Conservation (phyloP, 2,888 invertebrate genomes). For the Eustalomyia histrio region DNA sequence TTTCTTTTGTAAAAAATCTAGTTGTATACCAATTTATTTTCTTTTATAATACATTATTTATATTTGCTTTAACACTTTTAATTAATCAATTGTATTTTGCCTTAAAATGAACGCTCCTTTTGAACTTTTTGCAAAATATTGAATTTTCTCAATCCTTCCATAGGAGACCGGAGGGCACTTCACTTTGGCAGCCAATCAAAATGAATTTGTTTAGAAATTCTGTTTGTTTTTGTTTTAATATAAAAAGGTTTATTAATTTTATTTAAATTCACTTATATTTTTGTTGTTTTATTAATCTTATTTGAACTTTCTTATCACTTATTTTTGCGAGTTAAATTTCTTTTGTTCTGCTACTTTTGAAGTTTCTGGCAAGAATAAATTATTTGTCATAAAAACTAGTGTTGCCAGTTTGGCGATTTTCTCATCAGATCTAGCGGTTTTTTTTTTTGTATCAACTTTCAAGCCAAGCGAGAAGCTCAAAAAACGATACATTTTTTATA, state of each 20-base stretch:
- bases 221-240: neutral
- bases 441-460: too few relatives aligned
- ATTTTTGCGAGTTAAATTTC: slow-evolving; percentile 4
- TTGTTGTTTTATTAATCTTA: slow-evolving; percentile 11
- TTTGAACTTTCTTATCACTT: slow-evolving; percentile 16
- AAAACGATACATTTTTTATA: too few relatives aligned
- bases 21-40: neutral
- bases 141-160: slow-evolving; percentile 44
- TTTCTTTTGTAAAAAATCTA: neutral
- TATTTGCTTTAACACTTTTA: slow-evolving; percentile 3
- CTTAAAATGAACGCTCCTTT: neutral
- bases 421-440: too few relatives aligned
- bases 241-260: neutral
- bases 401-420: too few relatives aligned
- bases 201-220: slow-evolving; percentile 3
- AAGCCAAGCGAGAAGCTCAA: too few relatives aligned
- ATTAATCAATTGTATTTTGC: neutral
- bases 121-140: slow-evolving; percentile 32
- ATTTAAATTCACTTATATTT: neutral
- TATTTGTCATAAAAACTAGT: slow-evolving; percentile 47
- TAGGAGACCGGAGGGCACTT: neutral
- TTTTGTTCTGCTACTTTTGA: slow-evolving; percentile 27
- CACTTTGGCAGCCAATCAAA: slow-evolving; percentile 25
- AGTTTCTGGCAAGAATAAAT: slow-evolving; percentile 40
- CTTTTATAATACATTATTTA: neutral